Base-by-base conservation (phyloP, 2,113 vertebrate species). In the Cathartes aura region DNA sequence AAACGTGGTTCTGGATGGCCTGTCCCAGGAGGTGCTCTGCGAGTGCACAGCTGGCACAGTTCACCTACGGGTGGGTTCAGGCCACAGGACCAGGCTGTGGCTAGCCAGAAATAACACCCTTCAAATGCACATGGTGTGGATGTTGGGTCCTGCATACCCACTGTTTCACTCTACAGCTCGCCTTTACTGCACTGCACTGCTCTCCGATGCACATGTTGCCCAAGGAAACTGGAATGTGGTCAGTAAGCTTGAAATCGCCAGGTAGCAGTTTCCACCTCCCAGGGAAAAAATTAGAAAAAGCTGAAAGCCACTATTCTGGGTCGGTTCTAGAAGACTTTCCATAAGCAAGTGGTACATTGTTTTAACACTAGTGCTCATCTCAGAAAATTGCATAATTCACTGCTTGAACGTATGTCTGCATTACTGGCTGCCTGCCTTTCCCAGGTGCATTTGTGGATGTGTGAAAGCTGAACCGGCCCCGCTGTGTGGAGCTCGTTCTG, bases 21-120 rank as follows among this genome's bases (percentile, higher is more conserved):
- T 72, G 38, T 38, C 38, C 38, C 38, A 32, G 74, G 80, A 74
- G n/a, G 27, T 75, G 80, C 62, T 89, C 32, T 72, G 32, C 45
- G 32, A 72, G 38, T 13, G 32, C 76, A 15, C 30, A 60, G 43
- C 58, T 94, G 63, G 43, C 26, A n/a, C 0, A 0, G 23, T 72
- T 83, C 40, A 50, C 68, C 81, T 81, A 5, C 0, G 0, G 58
- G 15, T 0, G 0, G 1, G 29, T 42, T 91, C 60, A 74, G 63
- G 72, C 58, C 67, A 24, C 34, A 42, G 53, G 62, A 48, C 4
- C 6, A 47, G 56, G 62, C 52, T 63, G 76, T 1, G 4, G 72
- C 42, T 73, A 48, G 63, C 23, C 88, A 70, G 78, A 82, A 95
- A 42, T 70, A 52, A 48, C 34, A 62, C 16, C 73, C 50, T 78